phyloP scores from a whole-genome alignment of 2,113 vertebrate species.

The Chaenogobius annularis region DNA sequence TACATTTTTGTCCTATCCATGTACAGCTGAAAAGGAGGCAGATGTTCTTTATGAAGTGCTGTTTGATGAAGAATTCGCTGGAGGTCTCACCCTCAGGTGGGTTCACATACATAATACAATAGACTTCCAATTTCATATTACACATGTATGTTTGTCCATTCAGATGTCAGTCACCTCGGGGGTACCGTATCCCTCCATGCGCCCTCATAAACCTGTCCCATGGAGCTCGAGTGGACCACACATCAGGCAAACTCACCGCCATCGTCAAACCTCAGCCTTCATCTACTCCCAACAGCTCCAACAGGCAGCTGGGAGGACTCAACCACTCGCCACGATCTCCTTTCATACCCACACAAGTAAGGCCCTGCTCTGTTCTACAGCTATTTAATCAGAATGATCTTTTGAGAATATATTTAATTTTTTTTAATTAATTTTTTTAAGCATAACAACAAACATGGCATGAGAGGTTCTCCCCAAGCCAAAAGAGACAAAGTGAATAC shows the following conservation, averaged over 20 bases:
- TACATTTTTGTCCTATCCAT: not conserved
- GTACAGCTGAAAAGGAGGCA: constrained; percentile 87
- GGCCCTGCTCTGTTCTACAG: not conserved
- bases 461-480: constrained; percentile 75
- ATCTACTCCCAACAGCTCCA: constrained; percentile 49
- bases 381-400: not conserved
- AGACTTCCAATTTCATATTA: not conserved
- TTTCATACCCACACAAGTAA: constrained; percentile 88
- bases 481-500: constrained; percentile 74
- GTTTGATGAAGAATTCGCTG: constrained; percentile 96
- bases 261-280: constrained; percentile 92
- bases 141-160: not conserved
- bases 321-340: constrained; percentile 93
- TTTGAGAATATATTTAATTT: not conserved
- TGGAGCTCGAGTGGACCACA: constrained; percentile 84
- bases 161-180: constrained; percentile 84
- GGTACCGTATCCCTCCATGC: constrained; percentile 91
- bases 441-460: constrained; percentile 80
- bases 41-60: constrained; percentile 97
- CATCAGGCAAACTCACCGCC: constrained; percentile 87
- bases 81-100: constrained; percentile 94
- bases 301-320: constrained; percentile 79
- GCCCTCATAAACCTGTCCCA: constrained; percentile 95
- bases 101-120: not conserved
- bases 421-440: constrained; percentile 21